Evolutionary conservation across 1,140 invertebrate species (phyloP), one percentile per base, ranked within the genome.

Genomic region (Ruditapes philippinarum): DNA sequence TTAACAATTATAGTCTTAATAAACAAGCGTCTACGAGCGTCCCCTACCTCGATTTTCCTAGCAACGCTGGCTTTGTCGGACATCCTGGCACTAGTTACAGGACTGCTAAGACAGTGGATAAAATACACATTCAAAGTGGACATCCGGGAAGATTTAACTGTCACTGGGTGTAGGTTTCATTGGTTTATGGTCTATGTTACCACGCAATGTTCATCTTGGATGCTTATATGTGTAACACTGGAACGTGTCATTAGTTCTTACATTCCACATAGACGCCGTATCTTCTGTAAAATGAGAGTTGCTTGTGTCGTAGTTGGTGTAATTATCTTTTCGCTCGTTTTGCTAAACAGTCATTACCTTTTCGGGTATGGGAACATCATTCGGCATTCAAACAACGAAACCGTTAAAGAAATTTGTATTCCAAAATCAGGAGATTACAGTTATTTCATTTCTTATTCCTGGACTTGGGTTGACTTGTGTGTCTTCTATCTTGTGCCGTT

Each of bases 91-190:
- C 65, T 68, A 5, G 2, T 4, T 4, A 33, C 90, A 0, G 93
- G 93, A 2, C 74, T 93, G 19, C 57, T 93, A 2, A 57, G 92
- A 7, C 82, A 91, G 19, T 92, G 92, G 92, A 62, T 94, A 11
- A 86, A 68, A 11, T 89, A 79, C 45, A 65, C 42, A 0, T 68
- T 68, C 33, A 28, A 68, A 11, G n/a, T 68, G 14, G 65, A 68
- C 22, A n/a, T 68, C 4, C 31, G 65, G 33, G 31, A n/a, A 12
- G n/a, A 19, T 36, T 28, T 68, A 11, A 19, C 65, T 1, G 65
- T 19, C 1, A 2, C 36, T 11, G 65, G 65, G 2, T 68, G 65
- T 40, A 68, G 33, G 36, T 12, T 68, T 11, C 65, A 68, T 68
- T 11, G 9, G n/a, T 68, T 68, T 28, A 33, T 68, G 4, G 65